Conservation (phyloP, 2,113 vertebrate genomes). For the Phalacrocorax pelagicus region DNA sequence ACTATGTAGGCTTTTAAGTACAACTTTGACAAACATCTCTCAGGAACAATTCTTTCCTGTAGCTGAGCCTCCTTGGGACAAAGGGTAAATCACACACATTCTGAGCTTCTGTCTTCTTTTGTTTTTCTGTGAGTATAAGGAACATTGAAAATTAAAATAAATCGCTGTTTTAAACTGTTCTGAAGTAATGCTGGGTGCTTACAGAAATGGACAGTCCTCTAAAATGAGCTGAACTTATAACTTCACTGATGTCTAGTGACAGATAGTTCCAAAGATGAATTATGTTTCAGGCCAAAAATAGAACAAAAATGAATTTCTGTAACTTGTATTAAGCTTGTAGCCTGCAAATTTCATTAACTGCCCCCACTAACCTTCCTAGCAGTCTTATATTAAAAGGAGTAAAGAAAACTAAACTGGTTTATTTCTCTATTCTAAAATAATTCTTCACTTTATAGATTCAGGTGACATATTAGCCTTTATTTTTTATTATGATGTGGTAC, state of each 20-base stretch:
- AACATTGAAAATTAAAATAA: neutral
- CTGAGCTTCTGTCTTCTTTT: neutral
- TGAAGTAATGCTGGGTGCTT: neutral
- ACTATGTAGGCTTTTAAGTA: neutral
- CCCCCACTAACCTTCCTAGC: neutral
- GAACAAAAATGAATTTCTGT: neutral
- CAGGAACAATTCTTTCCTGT: neutral
- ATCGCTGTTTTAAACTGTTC: neutral
- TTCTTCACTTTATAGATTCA: neutral
- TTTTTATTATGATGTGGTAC: neutral
- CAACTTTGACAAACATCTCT: neutral
- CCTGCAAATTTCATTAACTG: neutral
- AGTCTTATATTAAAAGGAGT: neutral
- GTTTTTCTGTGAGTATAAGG: neutral
- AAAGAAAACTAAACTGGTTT: neutral
- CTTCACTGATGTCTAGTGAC: neutral
- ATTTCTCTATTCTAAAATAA: neutral
- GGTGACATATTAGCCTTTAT: neutral
- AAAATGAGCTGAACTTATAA: neutral
- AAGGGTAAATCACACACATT: neutral
- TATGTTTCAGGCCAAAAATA: neutral
- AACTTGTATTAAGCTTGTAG: neutral
- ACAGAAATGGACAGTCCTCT: neutral
- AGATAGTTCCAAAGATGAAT: neutral
- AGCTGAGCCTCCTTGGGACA: neutral